These are phyloP conservation scores for Hydractinia symbiolongicarpus DNA, from an alignment of 30 jellyfish, hydroid and myxozoan genomes.

Conservation along the genomic window DNA sequence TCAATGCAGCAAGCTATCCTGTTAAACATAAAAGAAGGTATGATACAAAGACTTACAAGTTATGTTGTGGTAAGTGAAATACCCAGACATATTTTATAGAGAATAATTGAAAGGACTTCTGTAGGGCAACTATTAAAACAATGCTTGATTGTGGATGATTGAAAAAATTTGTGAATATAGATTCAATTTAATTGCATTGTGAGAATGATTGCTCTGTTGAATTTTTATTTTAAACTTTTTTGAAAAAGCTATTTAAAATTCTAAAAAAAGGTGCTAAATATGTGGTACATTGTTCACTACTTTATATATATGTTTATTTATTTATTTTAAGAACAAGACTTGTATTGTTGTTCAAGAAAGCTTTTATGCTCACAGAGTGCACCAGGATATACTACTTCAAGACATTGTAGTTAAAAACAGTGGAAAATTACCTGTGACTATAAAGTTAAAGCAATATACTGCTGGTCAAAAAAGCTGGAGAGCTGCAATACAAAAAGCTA, in stretches of 20 bases:
- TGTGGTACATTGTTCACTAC: no score
- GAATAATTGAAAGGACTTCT: no score
- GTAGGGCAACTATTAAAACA: no score
- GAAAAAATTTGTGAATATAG: no score
- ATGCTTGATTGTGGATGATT: no score
- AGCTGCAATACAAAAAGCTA: conserved; percentile 5
- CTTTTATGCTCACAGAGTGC: conserved; percentile 60
- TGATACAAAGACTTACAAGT: conserved; percentile 50
- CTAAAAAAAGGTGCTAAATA: no score
- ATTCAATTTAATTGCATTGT: no score
- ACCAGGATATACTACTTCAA: conserved; percentile 55
- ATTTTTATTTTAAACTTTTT: no score
- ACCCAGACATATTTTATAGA: no score
- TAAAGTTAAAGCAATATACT: neutral
- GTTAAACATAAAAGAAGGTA: conserved; percentile 64
- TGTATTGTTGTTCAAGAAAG: conserved; percentile 76
- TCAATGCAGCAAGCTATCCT: conserved; percentile 62
- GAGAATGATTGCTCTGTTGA: no score
- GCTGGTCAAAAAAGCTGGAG: neutral
- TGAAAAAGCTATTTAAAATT: no score
- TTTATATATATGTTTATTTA: no score
- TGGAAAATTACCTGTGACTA: conserved; percentile 39
- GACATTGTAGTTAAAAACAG: conserved; percentile 42
- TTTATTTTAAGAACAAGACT: conserved; percentile 23
- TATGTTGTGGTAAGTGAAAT: conserved; percentile 50